Base-by-base conservation (phyloP, 2,888 invertebrate genomes). In the Eupithecia dodoneata region DNA sequence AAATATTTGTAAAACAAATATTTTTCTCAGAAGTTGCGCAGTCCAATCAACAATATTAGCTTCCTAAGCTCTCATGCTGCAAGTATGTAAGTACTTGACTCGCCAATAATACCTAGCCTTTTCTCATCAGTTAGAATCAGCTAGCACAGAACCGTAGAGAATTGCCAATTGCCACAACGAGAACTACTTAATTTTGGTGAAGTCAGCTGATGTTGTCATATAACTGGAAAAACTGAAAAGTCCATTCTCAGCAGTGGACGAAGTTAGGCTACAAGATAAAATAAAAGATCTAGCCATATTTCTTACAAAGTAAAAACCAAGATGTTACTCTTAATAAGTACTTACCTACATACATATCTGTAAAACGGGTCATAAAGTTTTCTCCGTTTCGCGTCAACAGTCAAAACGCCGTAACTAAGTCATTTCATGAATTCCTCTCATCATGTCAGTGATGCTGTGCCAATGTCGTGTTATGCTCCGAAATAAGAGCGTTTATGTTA, bases 351-450 rank as follows among this genome's bases (percentile, higher is more conserved):
- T 59, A 30, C 10, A 10, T 67, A 42, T 44, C 12, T n/a, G n/a
- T 67, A 67, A 67, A 67, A 67, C n/a, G 44, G 2, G 44, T 59
- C 59, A 59, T 59, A 59, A 59, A 59, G 18, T 59, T 3, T 59
- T 18, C 59, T 10, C 9, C 59, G 59, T 18, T 59, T 30, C 10
- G 18, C 18, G 59, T 59, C 59, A 18, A 67, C 67, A 67, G 44
- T 67, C 67, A 67, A 67, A 67, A 67, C 2, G 44, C 42, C 44
- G 67, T 67, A 44, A 67, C 45, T n/a, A 15, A 30, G 69, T 70
- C 69, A 70, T 70, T 70, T 30, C 69, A 47, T 70, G 47, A 70
- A 70, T 70, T 67, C n/a, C 47, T 4, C 47, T 63, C 47, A 10
- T 45, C 13, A 47, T 30, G n/a, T 65, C 55, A 45, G 47, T 30